These are phyloP conservation scores for Scrobipalpa costella DNA, from an alignment of 2,888 invertebrate species.

Conservation along the genomic window DNA sequence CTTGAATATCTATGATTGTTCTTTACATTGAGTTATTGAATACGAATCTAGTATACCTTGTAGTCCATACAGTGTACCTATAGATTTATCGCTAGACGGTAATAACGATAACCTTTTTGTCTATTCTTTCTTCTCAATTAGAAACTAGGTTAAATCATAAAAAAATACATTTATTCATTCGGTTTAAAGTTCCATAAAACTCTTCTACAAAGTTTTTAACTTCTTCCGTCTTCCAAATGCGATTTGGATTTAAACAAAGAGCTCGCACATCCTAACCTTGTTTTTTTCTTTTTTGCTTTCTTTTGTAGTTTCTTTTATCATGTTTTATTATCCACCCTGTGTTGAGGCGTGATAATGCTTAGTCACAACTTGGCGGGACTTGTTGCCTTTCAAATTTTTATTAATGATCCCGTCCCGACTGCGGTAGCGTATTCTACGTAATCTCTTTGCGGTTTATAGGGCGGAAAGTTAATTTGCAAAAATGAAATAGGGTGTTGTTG, in stretches of 20 bases:
- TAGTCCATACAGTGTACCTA: too few relatives aligned
- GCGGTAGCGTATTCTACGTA: slow-evolving; percentile 44
- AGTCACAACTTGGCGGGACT: slow-evolving; percentile 55
- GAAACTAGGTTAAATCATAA: too few relatives aligned
- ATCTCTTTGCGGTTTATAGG: slow-evolving; percentile 51
- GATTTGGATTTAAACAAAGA: neutral
- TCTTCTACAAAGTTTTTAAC: neutral
- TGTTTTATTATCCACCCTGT: slow-evolving; percentile 3
- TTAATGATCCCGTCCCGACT: slow-evolving; percentile 52
- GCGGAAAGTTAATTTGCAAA: slow-evolving; percentile 28
- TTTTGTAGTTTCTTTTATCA: neutral
- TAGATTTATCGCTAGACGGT: too few relatives aligned
- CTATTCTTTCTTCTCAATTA: too few relatives aligned
- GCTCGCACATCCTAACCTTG: neutral
- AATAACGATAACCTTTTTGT: too few relatives aligned
- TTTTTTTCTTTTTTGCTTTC: neutral
- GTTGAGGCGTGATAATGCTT: slow-evolving; percentile 46
- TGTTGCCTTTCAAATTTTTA: slow-evolving; percentile 64
- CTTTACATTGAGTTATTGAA: too few relatives aligned
- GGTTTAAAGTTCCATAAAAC: neutral
- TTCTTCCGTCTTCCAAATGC: neutral
- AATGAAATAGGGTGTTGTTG: slow-evolving; percentile 9
- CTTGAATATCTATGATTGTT: too few relatives aligned
- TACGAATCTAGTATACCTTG: too few relatives aligned
- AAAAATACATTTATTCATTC: neutral